Base-by-base conservation (phyloP, 2,113 vertebrate genomes). In the Myotis yumanensis region DNA sequence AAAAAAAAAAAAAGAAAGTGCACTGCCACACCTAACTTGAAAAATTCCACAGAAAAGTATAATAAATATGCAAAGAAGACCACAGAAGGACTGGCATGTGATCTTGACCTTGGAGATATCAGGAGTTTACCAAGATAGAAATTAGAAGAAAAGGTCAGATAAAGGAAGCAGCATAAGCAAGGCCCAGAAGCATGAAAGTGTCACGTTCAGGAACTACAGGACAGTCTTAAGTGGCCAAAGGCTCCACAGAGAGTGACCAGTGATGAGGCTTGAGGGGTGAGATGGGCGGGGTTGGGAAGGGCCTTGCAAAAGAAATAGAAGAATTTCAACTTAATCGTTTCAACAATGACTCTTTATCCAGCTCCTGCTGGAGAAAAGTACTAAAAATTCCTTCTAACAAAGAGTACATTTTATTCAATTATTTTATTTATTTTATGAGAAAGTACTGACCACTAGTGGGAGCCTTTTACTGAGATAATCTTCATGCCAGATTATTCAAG, bases 391-490 rank as follows among this genome's bases (percentile, higher is more conserved):
- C 54, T 90, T 93, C 83, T 87, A 89, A 72, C 54, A 92, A 95
- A 71, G 11, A 85, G 80, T 73, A 59, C 18, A 71, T 71, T 92
- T 75, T 28, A 51, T 87, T 92, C 35, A 86, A 2, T 81, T 95
- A 69, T 46, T 92, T 93, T 37, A 57, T 68, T 86, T 75, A 69
- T 94, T 85, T 97, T 96, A 68, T 68, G 48, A 94, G 17, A 89
- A 85, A 92, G 18, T 85, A 80, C 23, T 96, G 76, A 51, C 91
- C 96, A 96, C 95, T 95, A 91, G 66, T 95, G 76, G 87, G 81
- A 94, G 72, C 81, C 85, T 97, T 96, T 95, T 75, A 94, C 77
- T 0, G 4, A 90, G 51, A 28, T 85, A 82, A 77, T 89, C 77
- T 91, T 95, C 37, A 75, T 92, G 64, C 46, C 32, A 93, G n/a